A percentile compares a stretch with the other conserved stretches of the same genome.
phyloP scores from a whole-genome alignment of 1,140 invertebrate genomes.

The Melipona quadrifasciata region DNA sequence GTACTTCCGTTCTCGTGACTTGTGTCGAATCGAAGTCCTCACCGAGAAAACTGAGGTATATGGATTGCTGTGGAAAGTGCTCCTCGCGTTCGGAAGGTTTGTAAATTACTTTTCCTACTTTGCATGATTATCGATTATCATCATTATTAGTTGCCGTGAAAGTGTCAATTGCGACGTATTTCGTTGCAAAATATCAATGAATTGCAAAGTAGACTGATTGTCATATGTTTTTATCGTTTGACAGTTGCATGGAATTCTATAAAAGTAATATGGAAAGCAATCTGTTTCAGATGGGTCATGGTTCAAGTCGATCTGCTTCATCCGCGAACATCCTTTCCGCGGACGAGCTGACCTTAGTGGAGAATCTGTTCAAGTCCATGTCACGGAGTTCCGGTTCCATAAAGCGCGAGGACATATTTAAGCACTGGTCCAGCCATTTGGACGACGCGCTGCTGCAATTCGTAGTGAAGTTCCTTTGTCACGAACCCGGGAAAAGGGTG shows the following conservation, averaged over 20 bases:
- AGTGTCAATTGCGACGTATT: neutral
- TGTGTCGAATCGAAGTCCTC: neutral
- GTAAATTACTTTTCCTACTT: neutral
- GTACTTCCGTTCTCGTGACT: neutral
- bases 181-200: neutral
- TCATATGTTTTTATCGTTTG: slow-evolving; percentile 3
- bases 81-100: slow-evolving; percentile 47
- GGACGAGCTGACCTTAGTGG: slow-evolving; percentile 77
- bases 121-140: neutral
- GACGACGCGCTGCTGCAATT: slow-evolving; percentile 78
- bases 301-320: slow-evolving; percentile 77
- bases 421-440: slow-evolving; percentile 79
- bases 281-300: slow-evolving; percentile 79
- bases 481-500: slow-evolving; percentile 77
- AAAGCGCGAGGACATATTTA: slow-evolving; percentile 80
- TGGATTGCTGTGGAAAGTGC: slow-evolving; percentile 32
- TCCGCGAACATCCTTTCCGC: slow-evolving; percentile 78
- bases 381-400: slow-evolving; percentile 80
- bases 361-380: slow-evolving; percentile 80
- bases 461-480: slow-evolving; percentile 77
- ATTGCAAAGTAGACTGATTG: neutral
- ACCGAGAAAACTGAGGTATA: slow-evolving; percentile 33
- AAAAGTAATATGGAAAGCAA: neutral
- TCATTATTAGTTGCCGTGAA: too few relatives aligned
- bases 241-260: neutral